phyloP scores from a whole-genome alignment of 2,797 vertebrate genomes.

The Picus viridis region DNA sequence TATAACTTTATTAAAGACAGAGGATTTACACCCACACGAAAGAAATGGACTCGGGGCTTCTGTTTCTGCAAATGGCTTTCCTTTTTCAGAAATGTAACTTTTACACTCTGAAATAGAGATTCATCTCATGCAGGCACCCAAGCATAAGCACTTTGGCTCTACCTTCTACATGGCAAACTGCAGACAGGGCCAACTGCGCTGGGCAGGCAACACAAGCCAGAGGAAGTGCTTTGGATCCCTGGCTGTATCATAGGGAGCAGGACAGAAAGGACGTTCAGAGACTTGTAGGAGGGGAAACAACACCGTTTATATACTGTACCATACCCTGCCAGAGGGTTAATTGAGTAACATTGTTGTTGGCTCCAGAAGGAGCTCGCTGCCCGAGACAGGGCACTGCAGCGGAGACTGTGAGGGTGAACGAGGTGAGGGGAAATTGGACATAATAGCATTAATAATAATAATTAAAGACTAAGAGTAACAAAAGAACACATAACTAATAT shows the following conservation, averaged over 20 bases:
- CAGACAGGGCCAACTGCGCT: fast-evolving
- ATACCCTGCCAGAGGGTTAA: slow-evolving; percentile 76
- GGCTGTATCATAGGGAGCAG: neutral
- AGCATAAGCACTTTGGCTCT: neutral
- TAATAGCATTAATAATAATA: slow-evolving; percentile 62
- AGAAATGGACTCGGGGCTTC: slow-evolving; percentile 32
- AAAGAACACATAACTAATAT: slow-evolving; percentile 60
- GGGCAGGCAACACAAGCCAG: neutral
- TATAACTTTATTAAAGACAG: slow-evolving; percentile 54
- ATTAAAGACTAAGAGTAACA: slow-evolving; percentile 65
- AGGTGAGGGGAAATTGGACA: slow-evolving; percentile 66
- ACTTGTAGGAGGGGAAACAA: slow-evolving; percentile 41
- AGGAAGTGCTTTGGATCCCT: neutral
- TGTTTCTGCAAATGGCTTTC: slow-evolving; percentile 14
- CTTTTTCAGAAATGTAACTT: neutral
- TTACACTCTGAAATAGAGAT: neutral
- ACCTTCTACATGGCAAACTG: neutral
- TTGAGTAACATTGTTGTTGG: slow-evolving; percentile 70
- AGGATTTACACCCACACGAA: slow-evolving; percentile 39
- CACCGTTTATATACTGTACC: slow-evolving; percentile 36
- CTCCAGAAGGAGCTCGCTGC: slow-evolving; percentile 67
- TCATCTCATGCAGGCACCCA: fast-evolving
- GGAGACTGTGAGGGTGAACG: slow-evolving; percentile 53
- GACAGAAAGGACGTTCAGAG: neutral
- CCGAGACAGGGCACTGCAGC: slow-evolving; percentile 47